Conservation (phyloP, 2,888 invertebrate genomes). For the Aspidiotus destructor region DNA sequence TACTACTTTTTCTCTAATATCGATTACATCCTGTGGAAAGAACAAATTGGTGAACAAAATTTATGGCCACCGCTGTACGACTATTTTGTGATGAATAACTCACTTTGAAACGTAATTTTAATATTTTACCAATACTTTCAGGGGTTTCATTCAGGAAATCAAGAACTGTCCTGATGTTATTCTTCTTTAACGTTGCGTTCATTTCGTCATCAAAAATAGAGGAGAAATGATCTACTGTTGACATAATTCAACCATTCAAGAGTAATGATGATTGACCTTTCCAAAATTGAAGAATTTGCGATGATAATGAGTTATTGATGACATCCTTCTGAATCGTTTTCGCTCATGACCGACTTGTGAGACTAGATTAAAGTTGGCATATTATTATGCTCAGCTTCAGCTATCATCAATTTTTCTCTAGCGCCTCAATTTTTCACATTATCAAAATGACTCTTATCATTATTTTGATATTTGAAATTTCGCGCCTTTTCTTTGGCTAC, state of each 20-base stretch:
- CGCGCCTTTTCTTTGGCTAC: too few species aligned
- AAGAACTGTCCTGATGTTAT: constrained; percentile 48
- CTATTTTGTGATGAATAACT: background rate
- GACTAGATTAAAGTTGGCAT: too few species aligned
- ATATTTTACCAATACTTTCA: constrained; percentile 46
- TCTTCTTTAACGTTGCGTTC: constrained; percentile 36
- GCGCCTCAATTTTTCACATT: too few species aligned
- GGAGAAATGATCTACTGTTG: constrained; percentile 3
- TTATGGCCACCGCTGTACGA: background rate
- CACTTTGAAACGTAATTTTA: constrained; percentile 47
- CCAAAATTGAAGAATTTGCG: too few species aligned
- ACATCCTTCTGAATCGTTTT: too few species aligned
- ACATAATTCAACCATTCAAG: constrained; percentile 12
- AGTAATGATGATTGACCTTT: too few species aligned
- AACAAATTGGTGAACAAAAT: background rate
- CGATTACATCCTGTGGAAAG: constrained; percentile 19
- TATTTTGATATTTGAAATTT: too few species aligned
- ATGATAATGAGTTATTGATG: too few species aligned
- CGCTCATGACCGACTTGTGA: too few species aligned
- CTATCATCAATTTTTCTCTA: too few species aligned
- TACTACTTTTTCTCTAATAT: constrained; percentile 13
- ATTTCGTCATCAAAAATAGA: background rate
- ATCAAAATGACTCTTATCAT: too few species aligned
- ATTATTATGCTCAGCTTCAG: too few species aligned
- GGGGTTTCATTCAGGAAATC: constrained; percentile 52